phyloP scores from a whole-genome alignment of 2,797 vertebrate species.

The Acipenser ruthenus region DNA sequence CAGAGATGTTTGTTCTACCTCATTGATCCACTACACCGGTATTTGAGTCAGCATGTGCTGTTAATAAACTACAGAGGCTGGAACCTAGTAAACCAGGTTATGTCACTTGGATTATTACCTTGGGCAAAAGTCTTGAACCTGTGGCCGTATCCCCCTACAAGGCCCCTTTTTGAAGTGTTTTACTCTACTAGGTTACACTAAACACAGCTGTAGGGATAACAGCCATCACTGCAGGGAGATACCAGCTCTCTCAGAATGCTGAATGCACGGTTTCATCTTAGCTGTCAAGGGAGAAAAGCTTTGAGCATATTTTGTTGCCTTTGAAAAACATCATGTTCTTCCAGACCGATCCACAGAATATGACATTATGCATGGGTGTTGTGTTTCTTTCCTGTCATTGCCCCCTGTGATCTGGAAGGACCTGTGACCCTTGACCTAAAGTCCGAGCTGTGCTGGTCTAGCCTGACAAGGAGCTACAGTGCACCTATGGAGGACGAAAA shows the following conservation, averaged over 20 bases:
- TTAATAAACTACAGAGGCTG: constrained; percentile 5
- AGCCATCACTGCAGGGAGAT: constrained; percentile 2
- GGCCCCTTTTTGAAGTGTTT: neutral
- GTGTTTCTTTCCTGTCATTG: neutral
- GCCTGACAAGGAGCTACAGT: neutral
- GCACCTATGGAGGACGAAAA: neutral
- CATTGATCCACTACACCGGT: too few relatives aligned
- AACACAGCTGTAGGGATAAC: constrained; percentile 8
- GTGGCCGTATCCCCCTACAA: constrained; percentile 9
- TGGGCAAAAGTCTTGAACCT: neutral
- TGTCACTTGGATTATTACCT: constrained; percentile 8
- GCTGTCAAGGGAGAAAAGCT: neutral
- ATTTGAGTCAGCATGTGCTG: constrained; percentile 11
- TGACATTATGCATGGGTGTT: neutral
- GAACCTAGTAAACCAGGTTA: constrained; percentile 3
- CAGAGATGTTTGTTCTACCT: too few relatives aligned
- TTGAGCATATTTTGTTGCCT: neutral
- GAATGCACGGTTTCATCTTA: neutral
- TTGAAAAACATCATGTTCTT: constrained; percentile 1
- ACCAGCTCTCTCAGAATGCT: neutral
- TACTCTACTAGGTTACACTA: neutral
- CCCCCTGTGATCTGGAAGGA: constrained; percentile 3
- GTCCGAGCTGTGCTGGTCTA: neutral
- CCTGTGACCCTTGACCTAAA: neutral
- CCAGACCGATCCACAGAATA: neutral